Evolutionary conservation across 1,140 invertebrate species (phyloP), one percentile per base, ranked within the genome.

Genomic region (Megathymus violae): DNA sequence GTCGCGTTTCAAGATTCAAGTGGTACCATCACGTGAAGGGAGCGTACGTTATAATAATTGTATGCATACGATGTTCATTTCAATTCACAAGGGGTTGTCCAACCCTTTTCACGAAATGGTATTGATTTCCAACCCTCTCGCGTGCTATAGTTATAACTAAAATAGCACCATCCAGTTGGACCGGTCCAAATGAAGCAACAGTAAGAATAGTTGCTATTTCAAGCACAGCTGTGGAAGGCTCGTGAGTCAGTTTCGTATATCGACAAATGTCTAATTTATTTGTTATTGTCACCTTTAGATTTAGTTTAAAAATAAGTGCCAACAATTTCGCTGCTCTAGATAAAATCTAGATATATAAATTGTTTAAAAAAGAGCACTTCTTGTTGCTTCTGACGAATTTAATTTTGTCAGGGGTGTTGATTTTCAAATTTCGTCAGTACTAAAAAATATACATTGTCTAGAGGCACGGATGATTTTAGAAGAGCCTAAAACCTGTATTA

Each of bases 1-100:
- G 6, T n/a, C 38, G 19, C 51, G 10, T 36, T 36, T 38, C 10
- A 31, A 51, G 36, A 41, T 54, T 27, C 16, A 41, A 54, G 13
- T 15, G 17, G 3, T 11, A 47, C 36, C 38, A n/a, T n/a, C n/a
- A 27, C 40, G 27, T 17, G 15, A 4, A 15, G 38, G 25, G 51
- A 43, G 38, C n/a, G 19, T 27, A 56, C 10, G 13, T 16, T 40
- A 9, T 17, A 27, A 43, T 44, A 56, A 54, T 25, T 54, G 52
- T 27, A 27, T 56, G 38, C 51, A 41, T 54, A 15, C 25, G 40
- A 44, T 56, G 52, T 44, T 56, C 52, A 56, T 16, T 56, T 56
- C 27, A 56, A 43, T 56, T 25, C 11, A 16, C 38, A 40, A 41
- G 38, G 51, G 51, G 36, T 41, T 15, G 51, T 36, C 4, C 46